Base-by-base conservation (phyloP, 2,113 vertebrate genomes). In the Psammodynastes pulverulentus region DNA sequence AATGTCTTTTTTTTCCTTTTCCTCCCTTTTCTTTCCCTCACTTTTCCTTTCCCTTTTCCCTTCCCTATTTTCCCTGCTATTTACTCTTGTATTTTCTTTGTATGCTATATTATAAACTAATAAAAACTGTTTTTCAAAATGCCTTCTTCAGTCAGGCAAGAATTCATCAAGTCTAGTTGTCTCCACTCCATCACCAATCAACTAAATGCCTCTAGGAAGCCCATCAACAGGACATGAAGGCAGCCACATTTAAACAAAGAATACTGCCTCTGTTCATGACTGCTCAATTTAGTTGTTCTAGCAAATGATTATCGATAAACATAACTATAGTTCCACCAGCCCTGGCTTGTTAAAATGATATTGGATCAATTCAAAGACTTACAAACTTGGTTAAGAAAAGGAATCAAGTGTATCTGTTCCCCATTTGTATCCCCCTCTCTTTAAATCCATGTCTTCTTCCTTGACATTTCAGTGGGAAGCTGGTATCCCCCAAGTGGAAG, bases 401-500 rank as follows among this genome's bases (percentile, higher is more conserved):
- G 51, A 24, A 53, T 10, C 13, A n/a, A 39, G 15, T 13, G 43
- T n/a, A 10, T 34, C 48, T 9, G 67, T 52, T 90, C 48, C 3
- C 9, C 10, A 52, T 67, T 79, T 52, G 8, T 34, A 48, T 86
- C 52, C 17, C 7, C 34, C 2, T 1, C 13, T 15, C 13, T 93
- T 93, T 94, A 91, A 43, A 19, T 39, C 84, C 26, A 23, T 86
- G 94, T 45, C 84, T 26, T 88, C 93, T 92, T 79, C 15, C 56
- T 93, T 93, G 91, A 0, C 91, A 3, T 97, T 96, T 58, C 96
- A 99, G 99, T 91, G 98, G 98, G 92, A 99, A 99, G 94, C 97
- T 99, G 90, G 99, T 99, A 4, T 99, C 99, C 58, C 99, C 99
- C 4, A 99, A 99, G 95, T 99, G 99, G 99, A 99, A 99, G 97